Conservation (phyloP, 2,113 vertebrate genomes). For the Planiliza haematocheilus region DNA sequence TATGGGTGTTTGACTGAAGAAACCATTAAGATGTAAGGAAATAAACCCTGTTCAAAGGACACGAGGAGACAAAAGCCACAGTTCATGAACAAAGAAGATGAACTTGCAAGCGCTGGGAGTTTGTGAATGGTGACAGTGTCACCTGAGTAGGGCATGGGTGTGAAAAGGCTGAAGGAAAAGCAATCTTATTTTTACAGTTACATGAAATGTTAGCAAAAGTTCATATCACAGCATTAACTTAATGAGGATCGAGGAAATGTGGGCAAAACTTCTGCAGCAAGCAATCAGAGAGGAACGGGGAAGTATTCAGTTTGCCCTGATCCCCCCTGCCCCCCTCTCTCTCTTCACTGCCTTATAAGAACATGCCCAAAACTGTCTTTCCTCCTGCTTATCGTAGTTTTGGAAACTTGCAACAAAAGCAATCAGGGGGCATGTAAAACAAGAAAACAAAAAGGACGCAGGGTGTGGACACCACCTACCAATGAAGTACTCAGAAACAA, state of each 20-base stretch:
- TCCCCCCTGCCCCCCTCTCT: too few relatives aligned
- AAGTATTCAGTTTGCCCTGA: background rate
- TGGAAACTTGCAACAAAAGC: background rate
- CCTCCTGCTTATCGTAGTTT: rapidly evolving
- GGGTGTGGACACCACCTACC: constrained; percentile 60
- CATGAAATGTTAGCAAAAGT: too few relatives aligned
- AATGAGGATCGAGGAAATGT: too few relatives aligned
- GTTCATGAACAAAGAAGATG: background rate
- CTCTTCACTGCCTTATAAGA: too few relatives aligned
- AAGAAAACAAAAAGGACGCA: constrained; percentile 6
- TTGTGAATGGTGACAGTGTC: constrained; percentile 9
- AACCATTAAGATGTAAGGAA: background rate
- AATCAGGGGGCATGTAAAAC: background rate
- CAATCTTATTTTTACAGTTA: background rate
- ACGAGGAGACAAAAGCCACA: background rate
- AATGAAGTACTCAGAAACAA: constrained; percentile 14
- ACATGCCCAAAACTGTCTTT: too few relatives aligned
- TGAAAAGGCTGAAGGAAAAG: constrained; percentile 31
- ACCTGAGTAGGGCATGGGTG: constrained; percentile 10
- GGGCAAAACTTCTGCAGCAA: too few relatives aligned
- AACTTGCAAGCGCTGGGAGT: background rate
- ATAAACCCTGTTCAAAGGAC: background rate
- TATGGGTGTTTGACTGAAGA: background rate
- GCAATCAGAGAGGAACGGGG: background rate
- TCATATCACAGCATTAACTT: too few relatives aligned